Conservation (phyloP, 2,888 invertebrate genomes). For the Cylindroiulus punctatus region DNA sequence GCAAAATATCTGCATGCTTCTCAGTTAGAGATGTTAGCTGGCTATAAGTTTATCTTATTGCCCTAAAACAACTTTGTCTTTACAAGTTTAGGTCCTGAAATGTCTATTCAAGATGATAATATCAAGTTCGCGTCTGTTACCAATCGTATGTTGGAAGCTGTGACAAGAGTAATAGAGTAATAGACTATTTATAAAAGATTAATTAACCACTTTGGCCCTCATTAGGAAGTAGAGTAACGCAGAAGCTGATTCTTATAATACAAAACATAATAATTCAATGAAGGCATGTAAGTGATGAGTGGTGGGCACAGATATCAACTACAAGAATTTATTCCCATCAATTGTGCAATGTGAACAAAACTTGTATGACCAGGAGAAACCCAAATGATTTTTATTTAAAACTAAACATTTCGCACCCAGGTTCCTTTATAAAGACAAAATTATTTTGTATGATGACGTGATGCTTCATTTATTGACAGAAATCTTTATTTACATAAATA, state of each 20-base stretch:
- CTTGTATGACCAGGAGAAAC: too few relatives aligned
- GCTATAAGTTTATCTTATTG: not conserved
- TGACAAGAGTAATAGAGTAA: not conserved
- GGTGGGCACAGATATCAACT: too few relatives aligned
- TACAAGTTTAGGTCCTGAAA: not conserved
- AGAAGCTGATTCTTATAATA: too few relatives aligned
- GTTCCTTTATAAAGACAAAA: not conserved
- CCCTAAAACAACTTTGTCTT: conserved; percentile 4
- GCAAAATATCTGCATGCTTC: not conserved
- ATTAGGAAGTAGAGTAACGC: too few relatives aligned
- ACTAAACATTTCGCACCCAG: not conserved
- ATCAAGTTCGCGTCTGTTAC: not conserved
- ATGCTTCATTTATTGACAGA: not conserved
- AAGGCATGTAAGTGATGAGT: too few relatives aligned
- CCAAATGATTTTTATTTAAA: not conserved
- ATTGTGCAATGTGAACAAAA: too few relatives aligned
- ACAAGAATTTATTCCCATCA: too few relatives aligned
- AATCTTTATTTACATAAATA: not conserved
- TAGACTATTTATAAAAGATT: not conserved
- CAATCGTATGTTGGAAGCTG: conserved; percentile 13
- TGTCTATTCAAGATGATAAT: too few relatives aligned
- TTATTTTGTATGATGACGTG: not conserved
- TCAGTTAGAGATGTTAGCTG: not conserved
- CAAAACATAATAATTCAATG: too few relatives aligned
- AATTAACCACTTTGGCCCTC: too few relatives aligned